These are phyloP conservation scores for Picathartes gymnocephalus DNA, from an alignment of 2,113 vertebrate genomes.

Conservation along the genomic window DNA sequence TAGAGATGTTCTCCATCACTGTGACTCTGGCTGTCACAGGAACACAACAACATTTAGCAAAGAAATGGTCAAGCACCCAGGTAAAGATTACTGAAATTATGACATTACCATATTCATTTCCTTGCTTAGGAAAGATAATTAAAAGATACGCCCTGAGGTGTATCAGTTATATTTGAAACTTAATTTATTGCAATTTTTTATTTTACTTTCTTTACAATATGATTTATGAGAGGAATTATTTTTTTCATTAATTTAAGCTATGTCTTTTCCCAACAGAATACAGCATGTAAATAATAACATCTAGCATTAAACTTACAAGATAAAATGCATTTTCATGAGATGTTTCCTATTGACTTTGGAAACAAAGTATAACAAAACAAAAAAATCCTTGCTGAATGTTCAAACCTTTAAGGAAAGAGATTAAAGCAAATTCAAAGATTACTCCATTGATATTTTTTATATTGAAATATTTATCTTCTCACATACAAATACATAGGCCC, in stretches of 20 bases:
- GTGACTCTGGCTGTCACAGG: neutral
- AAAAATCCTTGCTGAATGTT: neutral
- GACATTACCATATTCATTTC: conserved; percentile 7
- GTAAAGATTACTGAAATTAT: neutral
- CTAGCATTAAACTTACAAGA: neutral
- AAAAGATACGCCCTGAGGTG: neutral
- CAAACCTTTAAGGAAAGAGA: neutral
- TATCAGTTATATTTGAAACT: neutral
- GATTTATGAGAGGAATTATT: neutral
- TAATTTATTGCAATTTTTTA: neutral
- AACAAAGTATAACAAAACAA: neutral
- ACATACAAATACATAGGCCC: neutral
- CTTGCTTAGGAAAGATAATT: conserved; percentile 6
- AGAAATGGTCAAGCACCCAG: neutral
- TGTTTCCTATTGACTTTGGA: neutral
- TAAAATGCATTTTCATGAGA: neutral
- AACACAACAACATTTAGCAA: neutral
- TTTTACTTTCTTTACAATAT: neutral
- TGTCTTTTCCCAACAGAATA: neutral
- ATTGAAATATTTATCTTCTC: neutral
- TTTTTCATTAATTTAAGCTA: neutral
- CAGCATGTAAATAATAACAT: neutral
- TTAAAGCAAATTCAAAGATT: neutral
- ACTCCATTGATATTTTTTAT: neutral
- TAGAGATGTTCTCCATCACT: neutral